These are phyloP conservation scores for Ladona fulva DNA, from an alignment of 1,140 invertebrate genomes.

Conservation along the genomic window DNA sequence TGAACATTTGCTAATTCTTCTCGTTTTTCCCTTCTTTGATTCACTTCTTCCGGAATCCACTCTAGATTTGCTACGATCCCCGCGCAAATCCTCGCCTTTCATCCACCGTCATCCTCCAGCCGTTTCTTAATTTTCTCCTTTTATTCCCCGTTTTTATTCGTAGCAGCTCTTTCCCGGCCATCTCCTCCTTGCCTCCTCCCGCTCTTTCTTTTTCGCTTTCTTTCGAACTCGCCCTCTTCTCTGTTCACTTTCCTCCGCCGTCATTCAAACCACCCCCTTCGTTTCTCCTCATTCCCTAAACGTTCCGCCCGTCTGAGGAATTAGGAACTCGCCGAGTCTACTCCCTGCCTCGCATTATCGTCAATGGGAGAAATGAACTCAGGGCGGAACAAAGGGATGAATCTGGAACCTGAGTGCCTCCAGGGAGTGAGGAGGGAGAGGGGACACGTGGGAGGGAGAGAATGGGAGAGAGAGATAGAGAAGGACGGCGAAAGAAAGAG, in stretches of 20 bases:
- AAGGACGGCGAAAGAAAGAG: background rate
- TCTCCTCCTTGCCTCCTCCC: background rate
- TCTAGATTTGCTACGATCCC: no score
- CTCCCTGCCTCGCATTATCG: background rate
- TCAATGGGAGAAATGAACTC: conserved; percentile 9
- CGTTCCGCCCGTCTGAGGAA: background rate
- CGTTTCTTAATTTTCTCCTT: background rate
- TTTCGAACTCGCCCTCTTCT: background rate
- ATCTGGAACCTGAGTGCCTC: background rate
- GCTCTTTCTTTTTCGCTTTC: background rate
- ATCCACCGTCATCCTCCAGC: background rate
- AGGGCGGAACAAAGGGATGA: background rate
- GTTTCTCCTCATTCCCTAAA: background rate
- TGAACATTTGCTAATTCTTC: no score
- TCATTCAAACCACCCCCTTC: background rate
- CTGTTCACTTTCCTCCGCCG: background rate
- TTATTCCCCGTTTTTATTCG: background rate
- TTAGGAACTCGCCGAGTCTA: background rate
- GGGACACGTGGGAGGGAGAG: background rate
- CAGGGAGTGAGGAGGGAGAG: background rate
- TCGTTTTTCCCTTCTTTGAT: no score
- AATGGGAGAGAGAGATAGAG: background rate
- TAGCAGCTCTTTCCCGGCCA: background rate
- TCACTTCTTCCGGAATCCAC: no score
- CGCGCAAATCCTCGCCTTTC: no score